phyloP scores from a whole-genome alignment of 2,797 vertebrate genomes.

The Chelonia mydas region DNA sequence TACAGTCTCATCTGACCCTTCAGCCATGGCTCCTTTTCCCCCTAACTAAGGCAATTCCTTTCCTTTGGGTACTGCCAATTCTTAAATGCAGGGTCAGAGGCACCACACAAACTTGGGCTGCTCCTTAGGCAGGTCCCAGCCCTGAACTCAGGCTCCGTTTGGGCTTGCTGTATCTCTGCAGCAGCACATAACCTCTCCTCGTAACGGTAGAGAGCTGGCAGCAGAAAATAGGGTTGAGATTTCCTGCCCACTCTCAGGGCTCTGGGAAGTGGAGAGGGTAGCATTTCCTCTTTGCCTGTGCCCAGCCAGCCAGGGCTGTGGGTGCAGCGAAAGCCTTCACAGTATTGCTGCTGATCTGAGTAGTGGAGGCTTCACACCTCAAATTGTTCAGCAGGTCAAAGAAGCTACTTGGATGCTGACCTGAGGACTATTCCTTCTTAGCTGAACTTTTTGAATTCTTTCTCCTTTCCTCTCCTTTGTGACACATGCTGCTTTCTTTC shows the following conservation, averaged over 20 bases:
- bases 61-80: background rate
- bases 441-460: background rate
- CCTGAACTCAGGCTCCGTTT: background rate
- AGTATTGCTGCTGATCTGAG: background rate
- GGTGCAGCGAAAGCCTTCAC: background rate
- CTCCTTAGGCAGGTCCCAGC: background rate
- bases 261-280: background rate
- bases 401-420: background rate
- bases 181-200: background rate
- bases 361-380: background rate
- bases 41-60: background rate
- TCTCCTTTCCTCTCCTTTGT: background rate
- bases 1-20: background rate
- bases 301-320: background rate
- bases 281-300: background rate
- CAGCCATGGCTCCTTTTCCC: background rate
- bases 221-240: background rate
- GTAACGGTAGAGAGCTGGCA: background rate
- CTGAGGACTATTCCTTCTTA: background rate
- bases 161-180: background rate
- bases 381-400: background rate
- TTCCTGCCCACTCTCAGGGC: background rate
- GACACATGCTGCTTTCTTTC: background rate
- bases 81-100: background rate
- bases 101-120: background rate